Evolutionary conservation across 2,888 invertebrate genomes (phyloP).

Genomic region (Scaeva pyrastri): DNA sequence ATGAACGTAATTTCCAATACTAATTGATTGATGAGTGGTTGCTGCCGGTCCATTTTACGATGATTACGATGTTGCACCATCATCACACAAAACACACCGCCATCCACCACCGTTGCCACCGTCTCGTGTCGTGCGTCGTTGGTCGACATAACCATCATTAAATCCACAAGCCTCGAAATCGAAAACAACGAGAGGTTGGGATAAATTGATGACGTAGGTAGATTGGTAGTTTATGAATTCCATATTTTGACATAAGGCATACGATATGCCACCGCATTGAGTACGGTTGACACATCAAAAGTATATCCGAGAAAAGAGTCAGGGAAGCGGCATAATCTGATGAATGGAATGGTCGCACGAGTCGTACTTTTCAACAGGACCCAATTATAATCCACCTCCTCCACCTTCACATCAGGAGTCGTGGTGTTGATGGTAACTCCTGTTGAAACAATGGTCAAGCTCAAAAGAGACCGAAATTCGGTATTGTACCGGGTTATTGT

Average conservation of each 20-base stretch:
- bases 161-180: background rate
- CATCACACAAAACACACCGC: conserved; percentile 7
- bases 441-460: conserved; percentile 20
- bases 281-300: conserved; percentile 5
- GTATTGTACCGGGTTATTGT: background rate
- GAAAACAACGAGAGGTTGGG: conserved; percentile 3
- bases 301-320: background rate
- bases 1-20: conserved; percentile 59
- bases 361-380: background rate
- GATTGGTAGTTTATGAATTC: conserved; percentile 33
- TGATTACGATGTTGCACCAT: conserved; percentile 58
- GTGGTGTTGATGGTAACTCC: conserved; percentile 8
- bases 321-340: conserved; percentile 46
- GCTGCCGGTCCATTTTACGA: conserved; percentile 55
- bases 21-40: conserved; percentile 70
- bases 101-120: too few relatives aligned
- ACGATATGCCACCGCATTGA: background rate
- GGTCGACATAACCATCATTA: background rate
- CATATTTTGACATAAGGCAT: conserved; percentile 41
- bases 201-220: background rate
- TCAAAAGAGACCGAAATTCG: conserved; percentile 11
- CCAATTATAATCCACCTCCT: too few relatives aligned
- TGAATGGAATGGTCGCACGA: conserved; percentile 22
- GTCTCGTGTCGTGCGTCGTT: too few relatives aligned
- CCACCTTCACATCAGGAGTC: background rate